phyloP scores from a whole-genome alignment of 2,888 invertebrate genomes.

The Flexamia atlantica region DNA sequence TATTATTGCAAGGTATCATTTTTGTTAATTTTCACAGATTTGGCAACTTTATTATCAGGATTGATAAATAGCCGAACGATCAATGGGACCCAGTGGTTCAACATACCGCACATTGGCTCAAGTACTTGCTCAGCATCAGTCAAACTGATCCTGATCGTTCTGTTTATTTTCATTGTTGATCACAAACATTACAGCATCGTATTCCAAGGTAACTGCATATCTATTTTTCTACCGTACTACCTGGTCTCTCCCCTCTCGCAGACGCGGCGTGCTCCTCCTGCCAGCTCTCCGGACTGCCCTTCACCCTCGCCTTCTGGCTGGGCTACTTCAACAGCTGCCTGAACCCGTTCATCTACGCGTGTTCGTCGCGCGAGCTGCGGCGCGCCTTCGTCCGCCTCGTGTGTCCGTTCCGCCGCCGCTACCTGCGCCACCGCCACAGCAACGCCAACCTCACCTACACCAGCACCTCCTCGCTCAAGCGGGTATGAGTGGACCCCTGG shows the following conservation, averaged over 20 bases:
- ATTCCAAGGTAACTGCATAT: no score
- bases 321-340: slow-evolving; percentile 84
- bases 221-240: no score
- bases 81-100: no score
- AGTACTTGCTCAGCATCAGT: no score
- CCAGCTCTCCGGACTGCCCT: slow-evolving; percentile 76
- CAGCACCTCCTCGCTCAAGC: slow-evolving; percentile 55
- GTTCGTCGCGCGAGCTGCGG: slow-evolving; percentile 77
- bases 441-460: slow-evolving; percentile 56
- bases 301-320: slow-evolving; percentile 83
- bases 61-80: no score
- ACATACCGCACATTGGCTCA: no score
- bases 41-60: no score
- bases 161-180: no score
- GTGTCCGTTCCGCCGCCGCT: slow-evolving; percentile 70
- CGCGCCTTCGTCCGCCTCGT: slow-evolving; percentile 76
- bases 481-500: slow-evolving; percentile 51
- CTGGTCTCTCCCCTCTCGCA: slow-evolving; percentile 67
- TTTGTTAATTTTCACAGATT: no score
- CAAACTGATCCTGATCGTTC: no score
- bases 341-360: slow-evolving; percentile 83
- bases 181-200: no score
- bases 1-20: no score
- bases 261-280: slow-evolving; percentile 77
- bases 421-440: slow-evolving; percentile 36